Evolutionary conservation across 2,113 vertebrate genomes (phyloP).

Genomic region (Balaenoptera acutorostrata): DNA sequence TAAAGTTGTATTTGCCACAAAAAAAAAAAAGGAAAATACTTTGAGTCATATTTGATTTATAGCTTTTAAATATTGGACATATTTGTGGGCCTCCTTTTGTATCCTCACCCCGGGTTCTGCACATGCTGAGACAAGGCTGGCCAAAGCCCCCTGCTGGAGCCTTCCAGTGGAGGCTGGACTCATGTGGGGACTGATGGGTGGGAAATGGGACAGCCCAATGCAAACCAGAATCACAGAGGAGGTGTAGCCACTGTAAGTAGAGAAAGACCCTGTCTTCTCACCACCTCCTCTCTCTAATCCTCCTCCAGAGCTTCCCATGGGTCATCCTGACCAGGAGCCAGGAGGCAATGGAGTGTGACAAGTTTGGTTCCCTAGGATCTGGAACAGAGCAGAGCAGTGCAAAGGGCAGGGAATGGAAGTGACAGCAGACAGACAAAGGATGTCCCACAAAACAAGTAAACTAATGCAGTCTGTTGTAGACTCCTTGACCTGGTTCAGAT

Average conservation of each 20-base stretch:
- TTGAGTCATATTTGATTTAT: not conserved
- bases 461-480: not conserved
- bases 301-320: not conserved
- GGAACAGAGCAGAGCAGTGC: not conserved
- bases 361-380: not conserved
- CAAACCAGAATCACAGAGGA: not conserved
- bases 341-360: not conserved
- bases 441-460: not conserved
- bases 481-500: not conserved
- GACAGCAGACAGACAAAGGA: not conserved
- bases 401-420: not conserved
- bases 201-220: not conserved
- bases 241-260: not conserved
- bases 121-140: not conserved
- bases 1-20: not conserved
- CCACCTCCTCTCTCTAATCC: not conserved
- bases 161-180: not conserved
- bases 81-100: not conserved
- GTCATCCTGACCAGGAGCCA: not conserved
- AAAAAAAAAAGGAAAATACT: not conserved
- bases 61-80: not conserved
- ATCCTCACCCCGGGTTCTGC: not conserved
- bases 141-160: not conserved
- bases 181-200: not conserved
- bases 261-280: not conserved